Base-by-base conservation (phyloP, 1,140 invertebrate species). In the Zaprionus capensis region DNA sequence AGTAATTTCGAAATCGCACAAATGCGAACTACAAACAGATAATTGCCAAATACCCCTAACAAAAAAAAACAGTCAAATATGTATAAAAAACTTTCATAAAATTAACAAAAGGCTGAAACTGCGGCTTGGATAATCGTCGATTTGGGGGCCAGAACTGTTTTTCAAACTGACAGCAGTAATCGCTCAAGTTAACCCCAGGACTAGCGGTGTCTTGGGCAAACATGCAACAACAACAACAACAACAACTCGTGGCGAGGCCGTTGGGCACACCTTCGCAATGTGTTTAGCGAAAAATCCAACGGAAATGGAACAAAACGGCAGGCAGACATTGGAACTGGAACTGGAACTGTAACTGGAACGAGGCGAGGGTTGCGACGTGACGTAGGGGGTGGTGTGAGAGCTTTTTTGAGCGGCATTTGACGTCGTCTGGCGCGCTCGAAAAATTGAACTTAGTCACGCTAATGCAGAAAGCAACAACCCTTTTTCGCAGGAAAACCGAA, bases 271-370 rank as follows among this genome's bases (percentile, higher is more conserved):
- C 84, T 74, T 69, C 51, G 56, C 51, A 49, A 26, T 51, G 58
- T 66, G 64, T 80, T 56, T 56, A 68, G 65, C 65, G 44, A n/a
- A 67, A 67, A 58, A 58, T 49, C 31, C 41, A 75, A 17, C 78
- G 85, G 84, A 90, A 88, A 80, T 81, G 74, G 84, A 88, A 88
- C 84, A 88, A 84, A 90, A 81, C 81, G 65, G 78, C 75, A 80
- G 78, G 78, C 75, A 80, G 78, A 80, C 78, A 80, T 26, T n/a
- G 57, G 57, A 20, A 64, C 61, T 31, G 11, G 6, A 62, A 63
- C 44, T 17, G 62, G 51, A 55, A 65, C 34, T 65, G 55, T 24
- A n/a, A 58, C 38, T 49, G 17, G 24, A 49, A 34, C 38, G 20
- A 24, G 34, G 9, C 31, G 49, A 26, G 56, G 68, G 49, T 56